Evolutionary conservation across 2,888 invertebrate species (phyloP), one percentile per base, ranked within the genome.

Genomic region (Mylabris sibirica): DNA sequence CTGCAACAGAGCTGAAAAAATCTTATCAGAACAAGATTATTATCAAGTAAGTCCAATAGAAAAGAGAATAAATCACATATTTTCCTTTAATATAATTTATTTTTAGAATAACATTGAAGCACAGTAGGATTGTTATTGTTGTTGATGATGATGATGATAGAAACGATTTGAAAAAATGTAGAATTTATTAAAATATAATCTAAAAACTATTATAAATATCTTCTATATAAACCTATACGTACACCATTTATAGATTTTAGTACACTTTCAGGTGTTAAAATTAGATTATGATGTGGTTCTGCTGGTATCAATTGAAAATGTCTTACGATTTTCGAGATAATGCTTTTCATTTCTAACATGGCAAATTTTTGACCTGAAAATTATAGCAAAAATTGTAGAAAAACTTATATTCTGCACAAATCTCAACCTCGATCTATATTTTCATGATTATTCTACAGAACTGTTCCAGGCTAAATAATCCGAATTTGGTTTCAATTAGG

Each of bases 11-110:
- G 87, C 89, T 60, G 86, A 88, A 71, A 88, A 88, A 80, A 90
- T 92, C 53, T 85, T 90, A 65, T 89, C 92, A 17, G 93, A 91
- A 74, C 89, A 90, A 74, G 93, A 93, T 74, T 84, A 84, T 74
- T 82, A 70, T 34, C 60, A 69, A 63, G 68, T 68, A 44, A 35
- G 57, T 5, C 57, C 3, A 12, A 49, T 20, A 49, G 5, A 14
- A n/a, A 3, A 14, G n/a, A 2, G 14, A 44, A 44, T 20, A 17
- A 20, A 41, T 14, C 17, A n/a, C 1, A 41, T 49, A 49, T 17
- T 49, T 17, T 4, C 17, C 1, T 20, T 53, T 3, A 53, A 20
- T 20, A 11, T 14, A 22, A 57, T 57, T 57, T 57, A 57, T 24
- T 57, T 49, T 57, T 24, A 57, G 22, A 24, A 57, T 14, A 53